phyloP scores from a whole-genome alignment of 2,113 vertebrate species.

The Corythornis madagascariensis region DNA sequence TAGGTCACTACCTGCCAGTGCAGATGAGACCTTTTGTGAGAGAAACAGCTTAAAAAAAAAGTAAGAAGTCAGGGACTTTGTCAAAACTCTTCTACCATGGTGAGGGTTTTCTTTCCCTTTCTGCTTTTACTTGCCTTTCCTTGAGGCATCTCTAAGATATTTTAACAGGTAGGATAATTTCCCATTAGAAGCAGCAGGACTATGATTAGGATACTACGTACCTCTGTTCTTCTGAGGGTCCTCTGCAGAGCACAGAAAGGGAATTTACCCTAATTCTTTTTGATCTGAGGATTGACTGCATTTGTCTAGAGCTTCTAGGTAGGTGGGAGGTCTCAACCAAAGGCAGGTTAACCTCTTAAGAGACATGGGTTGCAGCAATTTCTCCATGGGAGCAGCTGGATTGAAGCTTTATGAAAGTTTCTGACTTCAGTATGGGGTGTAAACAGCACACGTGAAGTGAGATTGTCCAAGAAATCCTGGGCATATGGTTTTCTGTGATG shows the following conservation, averaged over 20 bases:
- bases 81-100: neutral
- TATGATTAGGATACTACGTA: neutral
- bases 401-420: neutral
- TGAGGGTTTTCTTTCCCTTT: neutral
- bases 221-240: neutral
- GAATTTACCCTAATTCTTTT: neutral
- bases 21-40: neutral
- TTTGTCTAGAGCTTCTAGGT: neutral
- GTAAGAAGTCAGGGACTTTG: neutral
- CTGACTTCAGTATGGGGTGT: neutral
- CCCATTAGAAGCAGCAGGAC: neutral
- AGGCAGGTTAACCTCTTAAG: neutral
- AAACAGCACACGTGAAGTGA: neutral
- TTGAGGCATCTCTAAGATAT: neutral
- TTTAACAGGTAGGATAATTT: neutral
- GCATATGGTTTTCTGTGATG: neutral
- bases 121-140: neutral
- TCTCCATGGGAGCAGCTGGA: neutral
- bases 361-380: neutral
- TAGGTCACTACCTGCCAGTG: neutral
- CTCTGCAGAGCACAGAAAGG: neutral
- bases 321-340: neutral
- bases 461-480: constrained; percentile 20
- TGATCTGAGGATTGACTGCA: neutral
- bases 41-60: neutral